phyloP scores from a whole-genome alignment of 2,797 vertebrate species.

The Aulostomus chinensis region DNA sequence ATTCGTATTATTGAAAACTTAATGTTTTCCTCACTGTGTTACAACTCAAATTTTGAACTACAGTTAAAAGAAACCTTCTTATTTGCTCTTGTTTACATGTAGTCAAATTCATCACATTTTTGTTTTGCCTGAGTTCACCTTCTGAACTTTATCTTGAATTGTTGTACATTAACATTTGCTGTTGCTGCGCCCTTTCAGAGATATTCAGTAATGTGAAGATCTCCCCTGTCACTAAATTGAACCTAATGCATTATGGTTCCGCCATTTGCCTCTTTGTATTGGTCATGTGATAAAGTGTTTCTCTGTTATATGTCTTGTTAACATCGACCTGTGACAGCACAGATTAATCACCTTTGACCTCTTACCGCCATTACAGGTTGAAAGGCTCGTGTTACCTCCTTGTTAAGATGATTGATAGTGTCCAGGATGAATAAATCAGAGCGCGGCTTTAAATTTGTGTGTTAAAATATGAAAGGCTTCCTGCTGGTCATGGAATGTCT shows the following conservation, averaged over 20 bases:
- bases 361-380: conserved; percentile 1
- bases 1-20: too few species aligned
- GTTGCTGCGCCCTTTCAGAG: too few species aligned
- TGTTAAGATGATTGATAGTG: conserved; percentile 36
- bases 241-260: conserved; percentile 5
- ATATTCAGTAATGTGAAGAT: too few species aligned
- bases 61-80: too few species aligned
- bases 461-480: conserved; percentile 3
- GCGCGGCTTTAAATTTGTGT: background rate
- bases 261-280: too few species aligned
- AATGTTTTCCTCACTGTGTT: too few species aligned
- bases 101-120: too few species aligned
- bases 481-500: conserved; percentile 16
- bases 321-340: background rate
- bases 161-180: too few species aligned
- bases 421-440: conserved; percentile 6
- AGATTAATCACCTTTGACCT: conserved; percentile 35
- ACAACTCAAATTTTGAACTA: too few species aligned
- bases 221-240: background rate
- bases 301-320: background rate
- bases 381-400: conserved; percentile 4
- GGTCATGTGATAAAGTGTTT: background rate
- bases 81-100: too few species aligned
- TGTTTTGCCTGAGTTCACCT: too few species aligned
- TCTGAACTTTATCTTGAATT: too few species aligned